Base-by-base conservation (phyloP, 1,140 invertebrate species). In the Patella vulgata region DNA sequence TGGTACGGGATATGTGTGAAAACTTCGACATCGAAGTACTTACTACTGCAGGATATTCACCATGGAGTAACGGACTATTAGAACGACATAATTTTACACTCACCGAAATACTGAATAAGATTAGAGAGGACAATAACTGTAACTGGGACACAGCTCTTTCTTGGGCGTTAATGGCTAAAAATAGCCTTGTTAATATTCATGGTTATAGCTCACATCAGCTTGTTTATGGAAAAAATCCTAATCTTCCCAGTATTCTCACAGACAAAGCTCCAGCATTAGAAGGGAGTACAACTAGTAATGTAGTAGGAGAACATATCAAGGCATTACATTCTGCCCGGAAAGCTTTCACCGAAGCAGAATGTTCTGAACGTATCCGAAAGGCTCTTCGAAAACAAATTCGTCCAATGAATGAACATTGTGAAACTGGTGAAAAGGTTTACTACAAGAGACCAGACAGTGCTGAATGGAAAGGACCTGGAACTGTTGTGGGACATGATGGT, bases 381-480 rank as follows among this genome's bases (percentile, higher is more conserved):
- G 65, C 64, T 21, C 23, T 70, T 21, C 25, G 59, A 27, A 48
- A 56, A 17, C 53, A 71, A 28, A 64, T 47, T 19, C 4, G 66
- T 17, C 12, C 51, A 46, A 36, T 21, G 55, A 43, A 51, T 8
- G 46, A 55, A 25, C 36, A 28, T 46, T 68, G 23, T 55, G 25
- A 64, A 14, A 21, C 42, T 28, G 66, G 57, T 23, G 58, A 68
- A 43, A 44, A 40, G 36, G 57, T 68, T 31, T 65, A 65, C 36
- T 68, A 65, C 12, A 69, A 71, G 44, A 6, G 43, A 25, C 48
- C 23, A 51, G 59, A 68, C 42, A 31, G 40, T 28, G 42, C 53
- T 42, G 57, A 51, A 46, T 71, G 61, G 69, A 68, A 65, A 59
- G 60, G 65, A 23, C 69, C 64, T 27, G 69, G 56, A 57, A 40